Conservation (phyloP, 2,113 vertebrate species). For the Lamprotornis superbus region DNA sequence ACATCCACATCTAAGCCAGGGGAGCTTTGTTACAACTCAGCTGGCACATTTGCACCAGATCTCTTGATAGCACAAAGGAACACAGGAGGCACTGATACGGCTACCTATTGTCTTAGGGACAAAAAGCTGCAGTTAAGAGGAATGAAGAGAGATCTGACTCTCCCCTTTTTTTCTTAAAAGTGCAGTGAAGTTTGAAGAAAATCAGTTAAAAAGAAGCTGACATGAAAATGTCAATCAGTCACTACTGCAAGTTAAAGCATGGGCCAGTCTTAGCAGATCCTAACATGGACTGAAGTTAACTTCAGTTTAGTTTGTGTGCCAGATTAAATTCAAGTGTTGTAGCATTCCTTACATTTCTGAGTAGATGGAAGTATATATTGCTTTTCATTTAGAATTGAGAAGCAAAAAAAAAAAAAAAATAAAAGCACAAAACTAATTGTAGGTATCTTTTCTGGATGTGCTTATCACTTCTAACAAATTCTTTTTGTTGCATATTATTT, state of each 20-base stretch:
- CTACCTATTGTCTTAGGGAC: neutral
- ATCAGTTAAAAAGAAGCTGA: neutral
- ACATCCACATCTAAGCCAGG: neutral
- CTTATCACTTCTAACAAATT: neutral
- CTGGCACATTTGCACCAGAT: neutral
- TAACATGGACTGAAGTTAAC: neutral
- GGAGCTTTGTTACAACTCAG: neutral
- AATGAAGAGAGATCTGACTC: neutral
- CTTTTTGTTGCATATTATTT: neutral
- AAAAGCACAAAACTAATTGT: neutral
- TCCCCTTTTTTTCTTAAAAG: neutral
- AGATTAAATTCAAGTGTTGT: constrained; percentile 29
- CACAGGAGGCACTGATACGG: neutral
- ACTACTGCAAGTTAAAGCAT: neutral
- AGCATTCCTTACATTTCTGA: constrained; percentile 52
- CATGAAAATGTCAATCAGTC: neutral
- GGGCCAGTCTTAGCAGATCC: constrained; percentile 14
- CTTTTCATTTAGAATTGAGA: neutral
- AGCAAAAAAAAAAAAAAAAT: neutral
- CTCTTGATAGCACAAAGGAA: neutral
- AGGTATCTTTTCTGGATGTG: neutral
- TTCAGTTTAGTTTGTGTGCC: neutral
- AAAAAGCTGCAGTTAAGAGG: neutral
- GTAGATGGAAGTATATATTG: neutral
- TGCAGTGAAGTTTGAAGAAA: neutral